Evolutionary conservation across 2,888 invertebrate species (phyloP).

Genomic region (Colostygia pectinataria): DNA sequence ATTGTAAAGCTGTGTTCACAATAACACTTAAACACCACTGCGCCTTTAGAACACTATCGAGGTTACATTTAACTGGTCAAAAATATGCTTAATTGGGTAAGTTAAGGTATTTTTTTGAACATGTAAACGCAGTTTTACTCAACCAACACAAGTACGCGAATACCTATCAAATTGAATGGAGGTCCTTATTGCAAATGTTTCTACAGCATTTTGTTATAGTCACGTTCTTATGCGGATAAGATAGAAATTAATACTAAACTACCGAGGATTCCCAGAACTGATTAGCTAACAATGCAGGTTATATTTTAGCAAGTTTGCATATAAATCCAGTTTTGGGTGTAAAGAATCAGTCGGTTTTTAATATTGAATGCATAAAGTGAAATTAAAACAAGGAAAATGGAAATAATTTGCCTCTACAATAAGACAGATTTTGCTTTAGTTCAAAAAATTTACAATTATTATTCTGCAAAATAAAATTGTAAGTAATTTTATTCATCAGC

Average conservation of each 20-base stretch:
- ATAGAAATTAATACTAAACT: conserved; percentile 30
- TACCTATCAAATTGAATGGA: conserved; percentile 22
- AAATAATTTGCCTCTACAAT: no score
- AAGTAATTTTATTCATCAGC: no score
- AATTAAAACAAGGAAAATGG: neutral
- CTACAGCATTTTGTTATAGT: conserved; percentile 19
- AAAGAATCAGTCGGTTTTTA: conserved; percentile 4
- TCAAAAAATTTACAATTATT: no score
- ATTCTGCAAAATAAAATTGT: no score
- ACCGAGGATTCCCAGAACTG: conserved; percentile 13
- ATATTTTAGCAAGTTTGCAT: conserved; percentile 15
- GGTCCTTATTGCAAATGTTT: conserved; percentile 3
- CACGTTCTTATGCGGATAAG: conserved; percentile 37
- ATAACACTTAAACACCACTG: neutral
- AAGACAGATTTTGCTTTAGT: no score
- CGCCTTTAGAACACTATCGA: no score
- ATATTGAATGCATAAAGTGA: neutral
- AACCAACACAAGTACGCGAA: conserved; percentile 19
- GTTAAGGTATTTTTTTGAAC: no score
- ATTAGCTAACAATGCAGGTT: conserved; percentile 21
- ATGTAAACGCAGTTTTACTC: conserved; percentile 23
- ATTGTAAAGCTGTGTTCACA: conserved; percentile 26
- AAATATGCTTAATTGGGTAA: no score
- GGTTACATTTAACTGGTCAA: neutral
- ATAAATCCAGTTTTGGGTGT: conserved; percentile 10